A percentile compares a stretch with the other conserved stretches of the same genome.
These are phyloP conservation scores for Propsilocerus akamusi DNA, from an alignment of 1,140 invertebrate species.

Conservation along the genomic window DNA sequence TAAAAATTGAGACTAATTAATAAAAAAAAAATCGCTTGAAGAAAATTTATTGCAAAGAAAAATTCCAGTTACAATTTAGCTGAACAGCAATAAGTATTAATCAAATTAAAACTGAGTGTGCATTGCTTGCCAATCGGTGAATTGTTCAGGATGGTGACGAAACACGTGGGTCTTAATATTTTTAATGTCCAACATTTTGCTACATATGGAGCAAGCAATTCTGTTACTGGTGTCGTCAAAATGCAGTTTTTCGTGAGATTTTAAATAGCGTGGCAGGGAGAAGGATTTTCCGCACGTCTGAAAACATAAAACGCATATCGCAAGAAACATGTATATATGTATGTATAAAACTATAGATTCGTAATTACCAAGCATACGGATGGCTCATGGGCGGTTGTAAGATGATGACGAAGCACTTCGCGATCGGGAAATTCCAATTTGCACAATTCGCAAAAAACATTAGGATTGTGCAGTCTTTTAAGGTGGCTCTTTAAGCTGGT, in stretches of 20 bases:
- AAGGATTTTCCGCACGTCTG: not conserved
- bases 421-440: not conserved
- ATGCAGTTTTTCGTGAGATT: not conserved
- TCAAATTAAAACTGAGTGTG: too few species aligned
- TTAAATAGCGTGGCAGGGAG: not conserved
- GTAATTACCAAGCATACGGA: not conserved
- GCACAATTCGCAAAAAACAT: not conserved
- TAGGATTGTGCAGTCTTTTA: not conserved
- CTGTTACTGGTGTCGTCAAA: not conserved
- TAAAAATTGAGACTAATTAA: conserved; percentile 4
- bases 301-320: too few species aligned
- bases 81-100: not conserved
- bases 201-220: not conserved
- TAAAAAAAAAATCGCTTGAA: conserved; percentile 2
- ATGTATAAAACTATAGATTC: too few species aligned
- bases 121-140: not conserved
- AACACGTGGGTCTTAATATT: not conserved
- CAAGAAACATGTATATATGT: too few species aligned
- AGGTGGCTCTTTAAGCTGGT: not conserved
- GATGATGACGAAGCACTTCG: not conserved
- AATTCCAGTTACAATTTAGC: too few species aligned
- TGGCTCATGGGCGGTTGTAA: not conserved
- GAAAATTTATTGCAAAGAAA: too few species aligned
- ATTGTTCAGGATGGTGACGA: not conserved
- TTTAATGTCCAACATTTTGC: not conserved